Evolutionary conservation across 2,797 vertebrate genomes (phyloP), one percentile per base, ranked within the genome.

Genomic region (Pampus argenteus): DNA sequence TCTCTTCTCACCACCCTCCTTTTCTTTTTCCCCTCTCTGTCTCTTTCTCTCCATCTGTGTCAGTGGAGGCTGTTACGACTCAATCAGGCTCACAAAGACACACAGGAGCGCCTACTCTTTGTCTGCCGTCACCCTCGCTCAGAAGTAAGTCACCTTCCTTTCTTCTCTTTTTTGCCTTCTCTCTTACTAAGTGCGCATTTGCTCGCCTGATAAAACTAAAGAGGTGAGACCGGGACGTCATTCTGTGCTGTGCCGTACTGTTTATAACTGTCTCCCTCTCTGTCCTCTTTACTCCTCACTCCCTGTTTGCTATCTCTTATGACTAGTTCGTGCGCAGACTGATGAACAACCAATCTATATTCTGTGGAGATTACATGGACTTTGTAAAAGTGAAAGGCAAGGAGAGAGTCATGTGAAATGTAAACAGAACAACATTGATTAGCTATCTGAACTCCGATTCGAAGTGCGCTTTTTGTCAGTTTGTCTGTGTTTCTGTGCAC

Each of bases 391-490:
- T 81, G 74, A 89, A 89, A 82, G 66, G 75, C 79, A 66, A 77
- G 66, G 65, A 63, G 65, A 83, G 65, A 81, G 66, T 76, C 52
- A 36, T 76, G 68, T 78, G 69, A 87, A 84, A 85, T 78, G 85
- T 83, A 90, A 90, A 91, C 87, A 79, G 76, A 72, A 78, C 88
- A 79, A 65, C 75, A 79, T 51, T 70, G 84, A 87, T 90, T 83
- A 76, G 59, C 66, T 84, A 74, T 76, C 67, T 82, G 71, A 84
- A 84, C 79, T 86, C 70, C 57, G 76, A 76, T 85, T 88, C 59
- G 18, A 14, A 34, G 15, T 40, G 64, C 36, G 63, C 29, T 59
- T 78, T 78, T 67, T 45, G 31, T 74, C 31, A 48, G 36, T 75
- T 66, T 64, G 67, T 76, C 61, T 66, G 5, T 45, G 49, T 67